Base-by-base conservation (phyloP, 2,888 invertebrate genomes). In the Furcula furcula region DNA sequence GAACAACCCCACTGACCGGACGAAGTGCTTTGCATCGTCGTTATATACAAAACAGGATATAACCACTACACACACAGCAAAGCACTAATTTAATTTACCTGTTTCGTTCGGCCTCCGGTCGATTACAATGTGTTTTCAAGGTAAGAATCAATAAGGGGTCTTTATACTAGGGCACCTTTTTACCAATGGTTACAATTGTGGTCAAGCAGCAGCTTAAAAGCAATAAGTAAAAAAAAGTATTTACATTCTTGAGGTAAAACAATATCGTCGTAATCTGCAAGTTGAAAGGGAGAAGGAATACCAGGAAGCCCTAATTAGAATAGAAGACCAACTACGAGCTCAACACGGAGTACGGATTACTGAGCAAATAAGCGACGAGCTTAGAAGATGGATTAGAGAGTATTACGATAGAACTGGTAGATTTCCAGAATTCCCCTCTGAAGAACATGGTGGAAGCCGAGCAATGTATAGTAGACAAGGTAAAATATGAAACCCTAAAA, bases 401-500 rank as follows among this genome's bases (percentile, higher is more conserved):
- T 95, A 94, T 67, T 94, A 94, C 74, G 91, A 94, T 21, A 93
- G 94, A 58, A 95, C 95, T 3, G 95, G 94, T 14, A 94, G 94
- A 65, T 93, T 98, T 62, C 98, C 98, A 0, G 97, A 98, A 53
- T 93, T 97, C 59, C 98, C 98, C 0, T 94, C 96, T 2, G 96
- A 95, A 46, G 98, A 98, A 64, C 93, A 95, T 55, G 97, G 97
- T 4, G 97, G 97, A 0, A 97, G 97, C 0, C 90, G 94, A 52
- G 90, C 94, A 42, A 93, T 98, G 78, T 94, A 97, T 49, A 95
- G 94, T 55, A 86, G 95, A 56, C 94, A 94, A 83, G 94, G 92
- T 91, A 44, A 38, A 9, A 12, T n/a, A n/a, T 19, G 7, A 6
- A 19, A 19, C 7, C 4, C 6, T 19, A 19, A 6, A n/a, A 7